These are phyloP conservation scores for Hirudo medicinalis DNA, from an alignment of 1,140 invertebrate genomes.

Conservation along the genomic window DNA sequence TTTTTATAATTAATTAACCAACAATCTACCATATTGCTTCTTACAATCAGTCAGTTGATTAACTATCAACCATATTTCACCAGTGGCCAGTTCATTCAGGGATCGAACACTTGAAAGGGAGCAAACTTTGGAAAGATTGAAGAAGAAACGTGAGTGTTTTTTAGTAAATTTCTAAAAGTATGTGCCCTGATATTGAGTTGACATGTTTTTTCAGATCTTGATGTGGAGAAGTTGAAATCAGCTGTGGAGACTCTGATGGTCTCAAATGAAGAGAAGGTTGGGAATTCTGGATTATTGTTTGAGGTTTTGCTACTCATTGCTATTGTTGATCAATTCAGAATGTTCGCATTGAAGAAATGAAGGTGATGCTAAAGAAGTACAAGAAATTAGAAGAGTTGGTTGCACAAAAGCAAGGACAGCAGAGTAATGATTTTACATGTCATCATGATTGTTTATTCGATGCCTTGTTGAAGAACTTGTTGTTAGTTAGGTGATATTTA, in stretches of 20 bases:
- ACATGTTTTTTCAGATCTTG: constrained; percentile 33
- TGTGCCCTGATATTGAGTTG: neutral
- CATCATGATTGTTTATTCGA: no score
- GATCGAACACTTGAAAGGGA: constrained; percentile 32
- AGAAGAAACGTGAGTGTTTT: constrained; percentile 35
- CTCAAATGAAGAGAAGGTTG: constrained; percentile 46
- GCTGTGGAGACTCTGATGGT: constrained; percentile 44
- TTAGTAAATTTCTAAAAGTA: neutral
- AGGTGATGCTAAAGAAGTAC: constrained; percentile 37
- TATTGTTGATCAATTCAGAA: constrained; percentile 30
- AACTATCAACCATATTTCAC: no score
- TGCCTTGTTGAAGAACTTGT: no score
- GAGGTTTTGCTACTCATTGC: neutral
- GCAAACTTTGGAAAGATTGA: constrained; percentile 36
- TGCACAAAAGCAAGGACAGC: constrained; percentile 33
- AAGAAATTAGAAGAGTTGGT: constrained; percentile 38
- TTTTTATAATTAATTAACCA: no score
- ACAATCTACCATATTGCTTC: no score
- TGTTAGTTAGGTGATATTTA: no score
- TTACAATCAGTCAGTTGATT: no score
- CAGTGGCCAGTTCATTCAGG: constrained; percentile 17
- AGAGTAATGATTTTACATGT: constrained; percentile 25
- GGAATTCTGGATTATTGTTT: neutral
- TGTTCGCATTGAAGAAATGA: constrained; percentile 41
- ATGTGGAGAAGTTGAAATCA: constrained; percentile 44